These are phyloP conservation scores for Albula glossodonta DNA, from an alignment of 2,113 vertebrate species.

Conservation along the genomic window DNA sequence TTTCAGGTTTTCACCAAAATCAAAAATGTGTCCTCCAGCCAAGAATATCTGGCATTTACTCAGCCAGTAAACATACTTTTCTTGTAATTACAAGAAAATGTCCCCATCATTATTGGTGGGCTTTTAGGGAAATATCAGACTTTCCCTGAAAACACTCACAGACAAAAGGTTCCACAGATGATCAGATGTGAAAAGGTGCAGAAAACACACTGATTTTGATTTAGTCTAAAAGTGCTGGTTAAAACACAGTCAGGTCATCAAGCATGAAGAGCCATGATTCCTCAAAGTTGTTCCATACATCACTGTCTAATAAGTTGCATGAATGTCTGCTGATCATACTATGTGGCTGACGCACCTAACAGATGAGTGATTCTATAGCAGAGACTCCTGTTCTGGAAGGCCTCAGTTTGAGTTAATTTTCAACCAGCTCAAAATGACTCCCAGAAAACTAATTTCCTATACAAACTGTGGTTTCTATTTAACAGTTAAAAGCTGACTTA, in stretches of 20 bases:
- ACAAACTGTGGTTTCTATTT: background rate
- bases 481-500: background rate
- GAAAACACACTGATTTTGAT: background rate
- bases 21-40: background rate
- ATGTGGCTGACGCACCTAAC: background rate
- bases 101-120: background rate
- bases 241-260: background rate
- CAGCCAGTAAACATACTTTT: background rate
- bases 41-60: background rate
- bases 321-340: background rate
- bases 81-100: background rate
- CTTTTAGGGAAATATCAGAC: background rate
- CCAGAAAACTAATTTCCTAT: background rate
- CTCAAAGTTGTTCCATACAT: too few species aligned
- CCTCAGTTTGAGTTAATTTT: background rate
- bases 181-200: background rate
- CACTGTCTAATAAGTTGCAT: too few species aligned
- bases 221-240: too few species aligned
- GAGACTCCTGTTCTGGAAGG: background rate
- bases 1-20: slow-evolving; percentile 2
- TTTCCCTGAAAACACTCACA: background rate
- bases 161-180: background rate
- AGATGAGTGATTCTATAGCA: background rate
- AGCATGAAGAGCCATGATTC: too few species aligned
- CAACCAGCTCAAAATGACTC: background rate